phyloP scores from a whole-genome alignment of 2,113 vertebrate genomes.

The Micromys minutus region DNA sequence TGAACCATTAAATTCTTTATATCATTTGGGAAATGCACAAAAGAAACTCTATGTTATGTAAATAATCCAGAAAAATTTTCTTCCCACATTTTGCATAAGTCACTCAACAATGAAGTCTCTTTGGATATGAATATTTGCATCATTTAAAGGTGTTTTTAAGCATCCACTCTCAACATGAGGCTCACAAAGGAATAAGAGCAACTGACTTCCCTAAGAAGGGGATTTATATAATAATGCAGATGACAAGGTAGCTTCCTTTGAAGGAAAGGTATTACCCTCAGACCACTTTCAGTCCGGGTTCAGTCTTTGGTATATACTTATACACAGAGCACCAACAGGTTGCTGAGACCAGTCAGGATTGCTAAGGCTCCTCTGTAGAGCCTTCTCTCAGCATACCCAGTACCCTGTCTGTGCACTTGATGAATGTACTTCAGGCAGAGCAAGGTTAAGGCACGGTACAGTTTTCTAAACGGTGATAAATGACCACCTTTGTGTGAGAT shows the following conservation, averaged over 20 bases:
- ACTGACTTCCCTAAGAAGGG: background rate
- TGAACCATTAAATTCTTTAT: background rate
- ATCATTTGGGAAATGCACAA: background rate
- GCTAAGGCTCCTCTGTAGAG: constrained; percentile 70
- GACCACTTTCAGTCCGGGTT: background rate
- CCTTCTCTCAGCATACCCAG: constrained; percentile 74
- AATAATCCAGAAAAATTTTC: background rate
- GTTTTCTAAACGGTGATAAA: constrained; percentile 91
- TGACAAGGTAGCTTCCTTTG: background rate
- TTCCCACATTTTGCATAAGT: background rate
- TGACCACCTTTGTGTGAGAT: constrained; percentile 92
- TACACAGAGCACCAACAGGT: constrained; percentile 76
- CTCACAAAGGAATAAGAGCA: background rate
- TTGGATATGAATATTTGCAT: background rate
- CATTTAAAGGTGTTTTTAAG: background rate
- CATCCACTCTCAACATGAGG: background rate
- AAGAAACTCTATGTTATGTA: background rate
- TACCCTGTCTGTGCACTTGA: constrained; percentile 80
- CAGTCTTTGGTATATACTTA: constrained; percentile 53
- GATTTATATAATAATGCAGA: background rate
- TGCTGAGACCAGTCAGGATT: constrained; percentile 75
- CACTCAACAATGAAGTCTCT: background rate
- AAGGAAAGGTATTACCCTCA: background rate
- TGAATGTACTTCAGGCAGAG: constrained; percentile 85
- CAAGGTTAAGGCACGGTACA: constrained; percentile 81